Evolutionary conservation across 2,797 vertebrate species (phyloP).

Genomic region (Characodon lateralis): DNA sequence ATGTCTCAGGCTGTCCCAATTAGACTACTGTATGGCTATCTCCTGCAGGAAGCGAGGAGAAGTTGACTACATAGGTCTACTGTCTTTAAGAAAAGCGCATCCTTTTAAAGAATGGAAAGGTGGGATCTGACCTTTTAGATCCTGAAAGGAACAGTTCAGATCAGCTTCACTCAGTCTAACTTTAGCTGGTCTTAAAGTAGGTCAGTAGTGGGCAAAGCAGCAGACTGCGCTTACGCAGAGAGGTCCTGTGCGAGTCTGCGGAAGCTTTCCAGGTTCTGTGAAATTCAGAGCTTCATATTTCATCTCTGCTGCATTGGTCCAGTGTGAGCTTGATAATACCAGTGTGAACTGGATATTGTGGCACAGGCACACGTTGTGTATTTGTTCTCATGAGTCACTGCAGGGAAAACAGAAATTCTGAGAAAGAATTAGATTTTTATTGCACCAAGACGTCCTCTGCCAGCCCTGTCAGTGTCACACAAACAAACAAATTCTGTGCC

Average conservation of each 20-base stretch:
- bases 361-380: conserved; percentile 3
- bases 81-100: neutral
- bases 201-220: conserved; percentile 44
- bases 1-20: neutral
- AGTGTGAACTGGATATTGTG: conserved; percentile 18
- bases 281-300: conserved; percentile 32
- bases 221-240: conserved; percentile 30
- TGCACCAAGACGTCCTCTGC: neutral
- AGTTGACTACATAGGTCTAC: neutral
- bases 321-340: conserved; percentile 8
- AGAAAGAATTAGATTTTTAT: conserved; percentile 13
- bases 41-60: neutral
- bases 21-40: neutral
- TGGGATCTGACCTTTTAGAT: conserved; percentile 47
- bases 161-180: conserved; percentile 48
- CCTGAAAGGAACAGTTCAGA: conserved; percentile 17
- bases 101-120: neutral
- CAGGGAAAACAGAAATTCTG: conserved; percentile 22
- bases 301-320: neutral
- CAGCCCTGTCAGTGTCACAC: neutral
- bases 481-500: neutral
- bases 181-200: conserved; percentile 60
- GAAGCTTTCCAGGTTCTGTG: conserved; percentile 42
- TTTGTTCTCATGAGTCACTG: conserved; percentile 9
- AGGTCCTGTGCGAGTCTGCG: conserved; percentile 2